Conservation (phyloP, 2,888 invertebrate species). For the Drosophila formosana region DNA sequence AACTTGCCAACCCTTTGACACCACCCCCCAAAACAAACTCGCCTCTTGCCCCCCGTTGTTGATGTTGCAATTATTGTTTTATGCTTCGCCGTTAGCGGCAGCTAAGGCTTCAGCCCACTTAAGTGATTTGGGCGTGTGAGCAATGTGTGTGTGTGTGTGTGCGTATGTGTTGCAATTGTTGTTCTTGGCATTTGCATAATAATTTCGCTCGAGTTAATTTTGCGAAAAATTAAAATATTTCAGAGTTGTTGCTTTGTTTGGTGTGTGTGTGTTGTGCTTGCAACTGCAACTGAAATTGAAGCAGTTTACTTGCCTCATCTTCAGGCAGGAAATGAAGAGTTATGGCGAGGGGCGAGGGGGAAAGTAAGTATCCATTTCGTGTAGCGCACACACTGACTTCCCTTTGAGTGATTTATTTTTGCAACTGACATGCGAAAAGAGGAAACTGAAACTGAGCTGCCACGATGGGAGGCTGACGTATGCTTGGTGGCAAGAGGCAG, state of each 20-base stretch:
- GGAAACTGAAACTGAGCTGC: slow-evolving; percentile 11
- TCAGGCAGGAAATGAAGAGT: background rate
- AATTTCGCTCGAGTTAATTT: slow-evolving; percentile 72
- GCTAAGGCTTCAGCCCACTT: slow-evolving; percentile 40
- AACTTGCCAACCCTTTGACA: slow-evolving; percentile 47
- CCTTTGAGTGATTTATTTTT: slow-evolving; percentile 69
- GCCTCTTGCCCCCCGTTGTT: slow-evolving; percentile 38
- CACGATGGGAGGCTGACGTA: slow-evolving; percentile 5
- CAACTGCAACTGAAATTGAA: slow-evolving; percentile 44
- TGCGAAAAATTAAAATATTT: slow-evolving; percentile 75
- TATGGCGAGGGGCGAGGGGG: background rate
- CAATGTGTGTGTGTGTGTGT: slow-evolving; percentile 7
- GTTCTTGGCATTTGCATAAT: slow-evolving; percentile 66
- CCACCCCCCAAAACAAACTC: background rate
- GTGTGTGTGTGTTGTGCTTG: slow-evolving; percentile 24
- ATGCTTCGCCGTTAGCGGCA: slow-evolving; percentile 56
- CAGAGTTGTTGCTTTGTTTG: slow-evolving; percentile 28
- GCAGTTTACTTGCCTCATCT: slow-evolving; percentile 9
- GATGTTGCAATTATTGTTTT: slow-evolving; percentile 79
- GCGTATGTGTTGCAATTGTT: slow-evolving; percentile 29
- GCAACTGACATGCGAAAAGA: slow-evolving; percentile 27
- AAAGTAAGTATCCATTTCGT: slow-evolving; percentile 7
- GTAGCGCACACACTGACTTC: slow-evolving; percentile 32
- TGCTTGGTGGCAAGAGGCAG: background rate
- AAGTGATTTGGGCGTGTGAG: slow-evolving; percentile 46